These are phyloP conservation scores for Mimachlamys varia DNA, from an alignment of 2,888 invertebrate species.

Conservation along the genomic window DNA sequence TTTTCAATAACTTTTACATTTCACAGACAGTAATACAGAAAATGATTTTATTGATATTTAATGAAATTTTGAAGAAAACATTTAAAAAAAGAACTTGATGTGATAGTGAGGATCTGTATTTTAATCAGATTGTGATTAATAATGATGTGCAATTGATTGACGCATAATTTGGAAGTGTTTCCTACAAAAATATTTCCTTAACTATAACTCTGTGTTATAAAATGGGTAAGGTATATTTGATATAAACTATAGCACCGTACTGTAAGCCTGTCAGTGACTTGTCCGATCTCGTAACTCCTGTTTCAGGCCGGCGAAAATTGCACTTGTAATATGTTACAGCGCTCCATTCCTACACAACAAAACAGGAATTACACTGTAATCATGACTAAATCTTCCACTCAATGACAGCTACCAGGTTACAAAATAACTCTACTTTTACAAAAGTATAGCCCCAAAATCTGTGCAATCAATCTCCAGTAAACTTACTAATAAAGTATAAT, in stretches of 20 bases:
- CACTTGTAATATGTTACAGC: not conserved
- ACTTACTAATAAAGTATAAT: not conserved
- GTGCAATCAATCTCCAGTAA: not conserved
- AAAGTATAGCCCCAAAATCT: not conserved
- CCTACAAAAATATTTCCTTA: slow-evolving; percentile 13
- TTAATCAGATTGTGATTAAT: too few species aligned
- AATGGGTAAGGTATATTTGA: too few species aligned
- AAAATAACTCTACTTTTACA: not conserved
- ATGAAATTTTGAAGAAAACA: not conserved
- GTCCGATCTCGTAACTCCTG: not conserved
- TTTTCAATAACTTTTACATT: too few species aligned
- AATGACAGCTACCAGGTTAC: not conserved
- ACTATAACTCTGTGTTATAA: not conserved
- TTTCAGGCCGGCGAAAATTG: not conserved
- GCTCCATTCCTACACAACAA: not conserved
- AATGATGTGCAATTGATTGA: slow-evolving; percentile 19
- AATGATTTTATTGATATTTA: not conserved
- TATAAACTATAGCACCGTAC: not conserved
- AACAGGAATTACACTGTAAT: not conserved
- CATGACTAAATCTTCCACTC: not conserved
- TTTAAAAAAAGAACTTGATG: not conserved
- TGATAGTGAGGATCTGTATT: not conserved
- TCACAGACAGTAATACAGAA: too few species aligned
- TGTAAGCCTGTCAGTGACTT: not conserved
- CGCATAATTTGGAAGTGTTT: slow-evolving; percentile 25